Conservation (phyloP, 2,888 invertebrate genomes). For the Hartigia nigra region DNA sequence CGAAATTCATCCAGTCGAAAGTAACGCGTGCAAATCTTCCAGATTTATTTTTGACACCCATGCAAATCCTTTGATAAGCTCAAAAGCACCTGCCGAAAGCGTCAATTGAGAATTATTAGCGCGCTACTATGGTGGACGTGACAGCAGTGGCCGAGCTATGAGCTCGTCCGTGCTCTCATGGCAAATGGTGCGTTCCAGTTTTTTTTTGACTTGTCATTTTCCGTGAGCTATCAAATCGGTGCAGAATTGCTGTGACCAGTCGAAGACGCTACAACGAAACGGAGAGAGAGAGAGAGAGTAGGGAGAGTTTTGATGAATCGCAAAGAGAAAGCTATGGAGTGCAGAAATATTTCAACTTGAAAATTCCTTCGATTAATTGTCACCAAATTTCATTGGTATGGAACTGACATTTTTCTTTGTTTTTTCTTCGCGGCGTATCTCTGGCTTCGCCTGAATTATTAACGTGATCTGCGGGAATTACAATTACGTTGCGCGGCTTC, state of each 20-base stretch:
- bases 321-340: not conserved
- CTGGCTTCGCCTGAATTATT: not conserved
- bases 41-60: not conserved
- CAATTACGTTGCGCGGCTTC: not conserved
- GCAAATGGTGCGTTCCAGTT: constrained; percentile 31
- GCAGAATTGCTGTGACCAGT: not conserved
- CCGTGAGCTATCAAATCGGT: not conserved
- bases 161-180: constrained; percentile 30
- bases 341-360: not conserved
- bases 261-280: not conserved
- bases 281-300: not conserved
- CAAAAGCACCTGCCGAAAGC: not conserved
- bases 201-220: not conserved
- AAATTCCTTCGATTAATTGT: not conserved
- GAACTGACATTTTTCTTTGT: not conserved
- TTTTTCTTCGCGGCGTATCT: not conserved
- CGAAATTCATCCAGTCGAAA: constrained; percentile 16
- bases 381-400: not conserved
- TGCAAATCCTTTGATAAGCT: not conserved
- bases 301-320: not conserved
- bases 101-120: not conserved
- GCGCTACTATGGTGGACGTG: constrained; percentile 32
- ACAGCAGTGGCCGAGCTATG: constrained; percentile 36
- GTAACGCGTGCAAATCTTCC: not conserved
- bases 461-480: not conserved